Evolutionary conservation across 2,113 vertebrate genomes (phyloP).

Genomic region (Oncorhynchus kisutch): DNA sequence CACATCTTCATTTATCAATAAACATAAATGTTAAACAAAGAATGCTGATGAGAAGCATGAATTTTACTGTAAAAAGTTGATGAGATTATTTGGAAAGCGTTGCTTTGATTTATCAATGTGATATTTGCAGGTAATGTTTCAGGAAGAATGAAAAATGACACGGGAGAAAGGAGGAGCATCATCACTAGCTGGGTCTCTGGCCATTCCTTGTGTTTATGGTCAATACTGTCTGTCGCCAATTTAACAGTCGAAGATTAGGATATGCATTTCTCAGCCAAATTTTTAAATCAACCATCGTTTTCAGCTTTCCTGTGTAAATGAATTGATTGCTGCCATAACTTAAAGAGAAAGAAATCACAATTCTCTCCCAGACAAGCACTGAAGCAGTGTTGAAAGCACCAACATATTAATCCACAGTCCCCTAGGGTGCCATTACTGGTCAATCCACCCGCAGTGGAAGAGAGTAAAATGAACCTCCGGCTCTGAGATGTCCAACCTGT

Average conservation of each 20-base stretch:
- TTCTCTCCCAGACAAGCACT: conserved; percentile 51
- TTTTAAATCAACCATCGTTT: conserved; percentile 40
- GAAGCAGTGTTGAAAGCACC: conserved; percentile 57
- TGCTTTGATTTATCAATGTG: conserved; percentile 80
- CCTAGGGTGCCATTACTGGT: conserved; percentile 67
- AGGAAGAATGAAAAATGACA: conserved; percentile 30
- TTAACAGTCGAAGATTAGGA: conserved; percentile 31
- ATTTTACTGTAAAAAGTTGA: conserved; percentile 92
- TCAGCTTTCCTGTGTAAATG: conserved; percentile 31
- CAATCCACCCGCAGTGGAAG: conserved; percentile 69
- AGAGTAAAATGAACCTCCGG: conserved; percentile 64
- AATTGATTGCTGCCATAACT: conserved; percentile 39
- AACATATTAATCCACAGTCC: conserved; percentile 58
- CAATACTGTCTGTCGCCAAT: conserved; percentile 50
- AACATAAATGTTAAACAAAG: conserved; percentile 99
- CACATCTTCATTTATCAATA: conserved; percentile 99
- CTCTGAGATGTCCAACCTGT: conserved; percentile 68
- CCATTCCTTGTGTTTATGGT: conserved; percentile 48
- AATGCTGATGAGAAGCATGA: conserved; percentile 98
- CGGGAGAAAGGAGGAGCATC: background rate
- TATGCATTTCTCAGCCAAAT: conserved; percentile 14
- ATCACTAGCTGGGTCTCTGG: background rate
- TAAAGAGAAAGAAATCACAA: conserved; percentile 38
- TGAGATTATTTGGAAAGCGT: conserved; percentile 87
- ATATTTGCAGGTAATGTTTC: conserved; percentile 58